Evolutionary conservation across 1,140 invertebrate genomes (phyloP), one percentile per base, ranked within the genome.

Genomic region (Hycleus cichorii): DNA sequence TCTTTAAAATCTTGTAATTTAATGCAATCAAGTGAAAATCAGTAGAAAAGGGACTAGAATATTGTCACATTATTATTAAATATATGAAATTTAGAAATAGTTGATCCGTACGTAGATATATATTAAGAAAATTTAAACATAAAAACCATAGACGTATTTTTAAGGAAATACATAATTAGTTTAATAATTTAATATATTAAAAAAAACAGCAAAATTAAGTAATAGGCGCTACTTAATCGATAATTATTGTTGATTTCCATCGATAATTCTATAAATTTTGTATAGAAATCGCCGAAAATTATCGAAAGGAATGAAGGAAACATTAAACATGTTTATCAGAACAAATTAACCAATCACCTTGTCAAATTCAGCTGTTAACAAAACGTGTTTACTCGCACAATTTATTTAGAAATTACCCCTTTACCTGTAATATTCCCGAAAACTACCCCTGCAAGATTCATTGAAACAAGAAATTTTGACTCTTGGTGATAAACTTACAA

Each of bases 21-120:
- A 58, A 65, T 67, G 59, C 65, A 67, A 67, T 67, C 65, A 67
- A 62, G 53, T 48, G 52, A 55, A 42, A 42, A 66, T 66, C 60
- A 62, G 64, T 66, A 69, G 65, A 54, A 45, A 52, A 59, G 56
- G 60, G 57, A 56, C 53, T 63, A 63, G 59, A 57, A 62, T 39
- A 66, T 67, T 61, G 64, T 68, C 64, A 69, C 62, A 68, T 69
- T 69, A 69, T 66, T 67, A 66, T 65, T 68, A 58, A 68, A 65
- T 62, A 63, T 61, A 69, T 62, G 65, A 68, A 69, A 64, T 64
- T 64, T 60, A 61, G 62, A 54, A 62, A 68, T 70, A 70, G 66
- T 68, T 70, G 65, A 70, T 54, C 65, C 64, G 64, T 70, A 66
- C 46, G 60, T 69, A 69, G 66, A 62, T 68, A 68, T 65, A 32